These are phyloP conservation scores for Drosophila rufa DNA, from an alignment of 1,140 invertebrate genomes.

Conservation along the genomic window DNA sequence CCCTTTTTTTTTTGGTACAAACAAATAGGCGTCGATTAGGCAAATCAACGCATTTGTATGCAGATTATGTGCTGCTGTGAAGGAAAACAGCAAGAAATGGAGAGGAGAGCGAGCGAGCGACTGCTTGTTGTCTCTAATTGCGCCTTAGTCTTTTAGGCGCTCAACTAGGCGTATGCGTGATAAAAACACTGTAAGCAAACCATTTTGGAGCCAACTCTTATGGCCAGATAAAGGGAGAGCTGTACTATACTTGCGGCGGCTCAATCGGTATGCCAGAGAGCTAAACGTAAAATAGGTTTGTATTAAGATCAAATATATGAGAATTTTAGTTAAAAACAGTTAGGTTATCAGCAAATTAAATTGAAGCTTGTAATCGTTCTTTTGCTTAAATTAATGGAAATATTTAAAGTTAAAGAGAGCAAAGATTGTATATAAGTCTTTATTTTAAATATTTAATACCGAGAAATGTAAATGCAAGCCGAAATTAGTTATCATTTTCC, in stretches of 20 bases:
- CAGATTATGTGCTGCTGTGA: constrained; percentile 75
- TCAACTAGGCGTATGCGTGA: constrained; percentile 70
- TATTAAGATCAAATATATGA: not conserved
- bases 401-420: no score
- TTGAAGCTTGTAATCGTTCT: not conserved
- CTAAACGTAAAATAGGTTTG: not conserved
- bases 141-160: constrained; percentile 61
- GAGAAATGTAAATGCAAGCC: no score
- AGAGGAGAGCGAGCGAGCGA: constrained; percentile 4
- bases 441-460: no score
- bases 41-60: constrained; percentile 83
- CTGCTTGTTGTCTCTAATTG: constrained; percentile 69
- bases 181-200: constrained; percentile 52
- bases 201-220: constrained; percentile 27
- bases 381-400: no score
- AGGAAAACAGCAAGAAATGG: constrained; percentile 29
- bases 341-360: not conserved
- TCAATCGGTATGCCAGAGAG: not conserved
- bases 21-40: constrained; percentile 82
- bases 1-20: constrained; percentile 50
- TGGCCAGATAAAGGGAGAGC: constrained; percentile 18
- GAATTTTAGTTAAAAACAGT: no score
- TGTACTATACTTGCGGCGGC: not conserved
- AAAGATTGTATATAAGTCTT: no score
- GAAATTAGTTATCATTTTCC: no score